Base-by-base conservation (phyloP, 1,140 invertebrate species). In the Frieseomelitta varia region DNA sequence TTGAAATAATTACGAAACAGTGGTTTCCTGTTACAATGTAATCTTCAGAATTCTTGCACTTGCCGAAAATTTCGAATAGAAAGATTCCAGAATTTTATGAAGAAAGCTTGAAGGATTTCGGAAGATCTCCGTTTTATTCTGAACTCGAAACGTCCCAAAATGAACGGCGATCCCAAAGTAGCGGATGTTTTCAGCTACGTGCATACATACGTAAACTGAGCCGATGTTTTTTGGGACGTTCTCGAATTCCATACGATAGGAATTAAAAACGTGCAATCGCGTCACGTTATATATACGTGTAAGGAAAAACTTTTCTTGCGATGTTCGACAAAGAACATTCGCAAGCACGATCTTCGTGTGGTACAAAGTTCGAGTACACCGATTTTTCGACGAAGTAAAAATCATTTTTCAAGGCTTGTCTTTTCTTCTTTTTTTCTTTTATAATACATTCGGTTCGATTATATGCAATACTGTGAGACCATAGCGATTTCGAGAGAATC, bases 391-490 rank as follows among this genome's bases (percentile, higher is more conserved):
- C 2, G 6, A 67, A 53, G 30, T 15, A 21, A 55, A 27, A 27
- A 21, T 47, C 27, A 11, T 24, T 67, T 27, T 68, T 61, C 19
- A 30, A 4, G 11, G 24, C 30, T 53, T 2, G 30, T 55, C 39
- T 47, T 47, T 47, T 30, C 39, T 47, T 39, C 6, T 39, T 39
- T 47, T 47, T 47, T 53, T 19, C 8, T 68, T 79, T 39, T 30
- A 68, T 21, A 27, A 67, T 47, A 47, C 39, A 21, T 47, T 53
- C 56, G 19, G 0, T 58, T 24, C 53, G 3, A 19, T 65, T 27
- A n/a, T 39, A 81, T 74, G 79, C 79, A 81, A 81, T 81, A 81
- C 79, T 81, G 79, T 74, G 79, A 81, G 51, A 65, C 14, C 39
- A 4, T 39, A 11, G n/a, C n/a, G 17, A 65, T 65, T 14, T 69